Percentiles rank a stretch among this genome's conserved stretches.
Conservation (phyloP, 2,888 invertebrate species). For the Apotomis betuletana region DNA sequence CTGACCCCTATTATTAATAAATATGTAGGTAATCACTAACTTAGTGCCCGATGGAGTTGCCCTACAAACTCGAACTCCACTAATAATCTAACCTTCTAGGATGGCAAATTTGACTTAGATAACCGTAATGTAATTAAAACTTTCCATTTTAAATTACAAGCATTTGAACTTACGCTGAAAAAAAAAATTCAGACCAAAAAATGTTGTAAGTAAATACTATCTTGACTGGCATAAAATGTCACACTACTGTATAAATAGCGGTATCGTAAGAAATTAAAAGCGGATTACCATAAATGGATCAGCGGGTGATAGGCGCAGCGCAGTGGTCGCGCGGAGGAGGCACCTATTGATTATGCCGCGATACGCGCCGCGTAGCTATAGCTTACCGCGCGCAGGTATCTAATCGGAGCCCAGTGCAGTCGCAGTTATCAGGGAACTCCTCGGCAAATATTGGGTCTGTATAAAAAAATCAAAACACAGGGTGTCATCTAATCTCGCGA, state of each 20-base stretch:
- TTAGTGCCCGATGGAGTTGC: no score
- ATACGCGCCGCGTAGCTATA: conserved; percentile 46
- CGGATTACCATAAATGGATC: conserved; percentile 19
- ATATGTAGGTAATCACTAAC: no score
- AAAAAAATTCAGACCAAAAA: no score
- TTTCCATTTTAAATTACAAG: no score
- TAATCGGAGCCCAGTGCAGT: conserved; percentile 67
- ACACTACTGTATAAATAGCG: neutral
- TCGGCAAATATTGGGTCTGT: conserved; percentile 80
- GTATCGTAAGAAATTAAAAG: conserved; percentile 17
- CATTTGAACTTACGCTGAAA: no score
- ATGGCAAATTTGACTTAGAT: no score
- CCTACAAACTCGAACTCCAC: no score
- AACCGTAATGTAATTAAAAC: no score
- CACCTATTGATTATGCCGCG: conserved; percentile 58
- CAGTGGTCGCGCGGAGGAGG: conserved; percentile 34
- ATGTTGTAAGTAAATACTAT: no score
- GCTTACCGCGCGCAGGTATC: conserved; percentile 61
- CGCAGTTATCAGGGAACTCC: conserved; percentile 81
- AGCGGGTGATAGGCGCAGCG: conserved; percentile 15
- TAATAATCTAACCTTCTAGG: no score
- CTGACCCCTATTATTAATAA: no score
- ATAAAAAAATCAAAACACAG: conserved; percentile 82
- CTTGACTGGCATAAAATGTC: neutral
- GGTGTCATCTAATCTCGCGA: conserved; percentile 82